Conservation (phyloP, 2,888 invertebrate species). For the Folsomia manolachei region DNA sequence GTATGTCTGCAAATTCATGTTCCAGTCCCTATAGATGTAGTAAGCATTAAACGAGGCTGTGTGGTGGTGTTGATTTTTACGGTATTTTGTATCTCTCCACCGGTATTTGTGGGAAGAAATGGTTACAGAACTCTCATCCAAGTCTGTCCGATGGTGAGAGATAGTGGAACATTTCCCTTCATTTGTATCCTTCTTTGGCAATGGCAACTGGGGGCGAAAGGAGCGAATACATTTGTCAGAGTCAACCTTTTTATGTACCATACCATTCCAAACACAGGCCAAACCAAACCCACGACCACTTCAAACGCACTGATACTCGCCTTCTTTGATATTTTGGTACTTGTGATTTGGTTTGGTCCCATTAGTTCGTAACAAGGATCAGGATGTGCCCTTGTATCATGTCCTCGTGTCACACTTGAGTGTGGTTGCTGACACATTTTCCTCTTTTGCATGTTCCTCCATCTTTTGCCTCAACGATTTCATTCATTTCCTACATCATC, state of each 20-base stretch:
- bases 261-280: not conserved
- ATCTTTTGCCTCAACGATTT: no score
- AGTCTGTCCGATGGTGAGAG: conserved; percentile 1
- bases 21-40: not conserved
- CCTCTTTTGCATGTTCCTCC: not conserved
- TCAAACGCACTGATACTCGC: no score
- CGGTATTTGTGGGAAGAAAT: not conserved
- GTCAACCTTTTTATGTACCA: conserved; percentile 1
- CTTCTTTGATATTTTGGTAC: not conserved
- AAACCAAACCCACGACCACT: no score
- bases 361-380: not conserved
- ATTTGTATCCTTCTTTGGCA: conserved; percentile 11
- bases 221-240: conserved; percentile 17
- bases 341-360: not conserved
- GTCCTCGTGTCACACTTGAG: not conserved
- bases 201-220: not conserved
- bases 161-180: conserved; percentile 10
- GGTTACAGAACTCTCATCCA: not conserved
- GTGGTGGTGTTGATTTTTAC: not conserved
- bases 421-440: conserved; percentile 6
- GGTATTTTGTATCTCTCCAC: not conserved
- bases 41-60: no score
- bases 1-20: not conserved
- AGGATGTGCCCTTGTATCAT: conserved; percentile 1
- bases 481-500: no score